phyloP scores from a whole-genome alignment of 2,888 invertebrate species.

The Sabatieria punctata region DNA sequence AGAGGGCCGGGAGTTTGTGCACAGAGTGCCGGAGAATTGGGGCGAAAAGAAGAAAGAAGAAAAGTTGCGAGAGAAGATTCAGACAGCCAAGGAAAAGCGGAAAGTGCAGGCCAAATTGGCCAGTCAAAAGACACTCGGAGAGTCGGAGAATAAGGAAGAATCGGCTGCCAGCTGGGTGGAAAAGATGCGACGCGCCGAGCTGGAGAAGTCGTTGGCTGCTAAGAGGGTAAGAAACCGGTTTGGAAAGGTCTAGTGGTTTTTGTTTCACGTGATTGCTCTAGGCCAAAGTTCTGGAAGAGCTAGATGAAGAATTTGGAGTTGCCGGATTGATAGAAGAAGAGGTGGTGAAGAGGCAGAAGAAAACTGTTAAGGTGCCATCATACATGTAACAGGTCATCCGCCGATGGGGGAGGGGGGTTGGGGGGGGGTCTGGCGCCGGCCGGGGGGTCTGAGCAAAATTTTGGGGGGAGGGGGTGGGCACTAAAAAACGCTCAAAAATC shows the following conservation, averaged over 20 bases:
- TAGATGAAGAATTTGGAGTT: slow-evolving; percentile 85
- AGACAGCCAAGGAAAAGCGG: slow-evolving; percentile 58
- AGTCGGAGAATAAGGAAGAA: slow-evolving; percentile 53
- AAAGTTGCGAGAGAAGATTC: slow-evolving; percentile 60
- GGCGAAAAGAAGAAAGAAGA: slow-evolving; percentile 53
- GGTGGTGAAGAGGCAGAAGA: slow-evolving; percentile 32
- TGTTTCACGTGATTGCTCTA: slow-evolving; percentile 34
- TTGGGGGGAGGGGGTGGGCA: too few species aligned
- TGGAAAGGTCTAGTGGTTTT: slow-evolving; percentile 31
- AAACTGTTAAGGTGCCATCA: too few species aligned
- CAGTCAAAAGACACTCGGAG: slow-evolving; percentile 41
- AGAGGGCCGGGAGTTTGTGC: slow-evolving; percentile 34
- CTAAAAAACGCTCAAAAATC: too few species aligned
- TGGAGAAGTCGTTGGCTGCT: slow-evolving; percentile 64
- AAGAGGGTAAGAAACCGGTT: slow-evolving; percentile 46
- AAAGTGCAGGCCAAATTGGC: slow-evolving; percentile 44
- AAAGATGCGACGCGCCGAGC: slow-evolving; percentile 54
- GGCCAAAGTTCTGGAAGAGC: slow-evolving; percentile 81
- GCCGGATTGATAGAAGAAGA: slow-evolving; percentile 65
- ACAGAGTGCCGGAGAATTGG: slow-evolving; percentile 39
- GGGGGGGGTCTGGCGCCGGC: too few species aligned
- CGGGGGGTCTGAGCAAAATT: too few species aligned
- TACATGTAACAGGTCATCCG: too few species aligned
- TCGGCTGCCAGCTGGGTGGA: slow-evolving; percentile 54
- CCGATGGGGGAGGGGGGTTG: too few species aligned